These are phyloP conservation scores for Macrophya alboannulata DNA, from an alignment of 2,888 invertebrate genomes.

Conservation along the genomic window DNA sequence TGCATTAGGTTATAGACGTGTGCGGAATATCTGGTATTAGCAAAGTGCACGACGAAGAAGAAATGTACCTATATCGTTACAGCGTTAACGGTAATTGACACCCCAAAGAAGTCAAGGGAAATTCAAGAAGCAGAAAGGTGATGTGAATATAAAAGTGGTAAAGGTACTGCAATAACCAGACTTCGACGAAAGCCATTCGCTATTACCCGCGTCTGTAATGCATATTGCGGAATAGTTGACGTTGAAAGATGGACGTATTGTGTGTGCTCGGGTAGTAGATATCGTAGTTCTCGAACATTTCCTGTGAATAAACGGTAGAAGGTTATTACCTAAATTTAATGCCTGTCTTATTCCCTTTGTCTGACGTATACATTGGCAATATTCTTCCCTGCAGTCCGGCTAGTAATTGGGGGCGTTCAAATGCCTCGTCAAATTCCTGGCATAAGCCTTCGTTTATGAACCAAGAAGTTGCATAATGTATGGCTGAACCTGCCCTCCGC, in stretches of 20 bases:
- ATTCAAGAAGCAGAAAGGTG: not conserved
- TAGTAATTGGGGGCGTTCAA: conserved; percentile 55
- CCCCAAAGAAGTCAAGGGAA: not conserved
- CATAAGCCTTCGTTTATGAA: conserved; percentile 74
- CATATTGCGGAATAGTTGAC: not conserved
- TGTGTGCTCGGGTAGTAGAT: not conserved
- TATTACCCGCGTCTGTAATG: not conserved
- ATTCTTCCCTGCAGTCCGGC: not conserved
- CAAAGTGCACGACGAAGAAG: not conserved
- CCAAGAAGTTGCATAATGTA: conserved; percentile 78
- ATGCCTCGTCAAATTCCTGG: conserved; percentile 70
- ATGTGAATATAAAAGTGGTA: not conserved
- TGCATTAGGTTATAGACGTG: conserved; percentile 11
- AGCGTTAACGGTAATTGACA: not conserved
- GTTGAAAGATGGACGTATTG: conserved; percentile 11
- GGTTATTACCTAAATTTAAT: conserved; percentile 24
- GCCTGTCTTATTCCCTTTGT: conserved; percentile 19
- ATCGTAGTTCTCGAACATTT: not conserved
- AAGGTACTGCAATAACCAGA: not conserved
- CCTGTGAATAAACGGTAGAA: not conserved
- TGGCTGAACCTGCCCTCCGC: conserved; percentile 58
- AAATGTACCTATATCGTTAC: not conserved
- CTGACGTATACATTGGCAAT: not conserved
- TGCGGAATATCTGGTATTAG: not conserved
- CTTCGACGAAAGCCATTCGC: conserved; percentile 9